Conservation (phyloP, 37 sponge, comb jelly and placozoan genomes). For the Lycopodina hypogea region DNA sequence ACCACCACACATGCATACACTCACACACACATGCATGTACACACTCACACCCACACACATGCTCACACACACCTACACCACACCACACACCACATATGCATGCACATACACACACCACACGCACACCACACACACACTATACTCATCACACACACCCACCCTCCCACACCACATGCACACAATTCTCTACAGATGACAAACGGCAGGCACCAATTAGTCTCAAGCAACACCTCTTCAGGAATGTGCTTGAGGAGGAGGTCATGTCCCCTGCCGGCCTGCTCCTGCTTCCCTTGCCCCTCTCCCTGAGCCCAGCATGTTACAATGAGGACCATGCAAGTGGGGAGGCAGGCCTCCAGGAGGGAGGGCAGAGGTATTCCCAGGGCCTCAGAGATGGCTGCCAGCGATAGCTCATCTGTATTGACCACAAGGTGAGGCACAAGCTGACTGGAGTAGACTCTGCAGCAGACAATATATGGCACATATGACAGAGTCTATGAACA, state of each 20-base stretch:
- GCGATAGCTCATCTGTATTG: constrained; percentile 8
- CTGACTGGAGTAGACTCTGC: constrained; percentile 22
- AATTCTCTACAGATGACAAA: not conserved
- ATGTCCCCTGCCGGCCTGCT: constrained; percentile 27
- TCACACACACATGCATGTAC: no score
- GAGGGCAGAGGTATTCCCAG: constrained; percentile 8
- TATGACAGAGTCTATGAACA: not conserved
- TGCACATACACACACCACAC: not conserved
- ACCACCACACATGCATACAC: no score
- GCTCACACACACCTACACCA: no score
- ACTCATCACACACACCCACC: not conserved
- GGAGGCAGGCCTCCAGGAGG: constrained; percentile 41
- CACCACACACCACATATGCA: not conserved
- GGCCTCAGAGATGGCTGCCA: not conserved
- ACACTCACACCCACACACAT: no score
- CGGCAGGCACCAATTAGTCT: not conserved
- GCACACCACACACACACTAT: not conserved
- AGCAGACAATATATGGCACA: not conserved
- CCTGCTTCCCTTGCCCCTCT: constrained; percentile 1
- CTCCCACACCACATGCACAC: not conserved
- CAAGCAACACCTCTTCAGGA: constrained; percentile 37
- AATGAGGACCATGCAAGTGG: constrained; percentile 54
- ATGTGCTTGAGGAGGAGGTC: constrained; percentile 39
- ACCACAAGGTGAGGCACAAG: constrained; percentile 42
- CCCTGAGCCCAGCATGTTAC: constrained; percentile 42